Evolutionary conservation across 2,797 vertebrate species (phyloP).

Genomic region (Nannoperca australis): DNA sequence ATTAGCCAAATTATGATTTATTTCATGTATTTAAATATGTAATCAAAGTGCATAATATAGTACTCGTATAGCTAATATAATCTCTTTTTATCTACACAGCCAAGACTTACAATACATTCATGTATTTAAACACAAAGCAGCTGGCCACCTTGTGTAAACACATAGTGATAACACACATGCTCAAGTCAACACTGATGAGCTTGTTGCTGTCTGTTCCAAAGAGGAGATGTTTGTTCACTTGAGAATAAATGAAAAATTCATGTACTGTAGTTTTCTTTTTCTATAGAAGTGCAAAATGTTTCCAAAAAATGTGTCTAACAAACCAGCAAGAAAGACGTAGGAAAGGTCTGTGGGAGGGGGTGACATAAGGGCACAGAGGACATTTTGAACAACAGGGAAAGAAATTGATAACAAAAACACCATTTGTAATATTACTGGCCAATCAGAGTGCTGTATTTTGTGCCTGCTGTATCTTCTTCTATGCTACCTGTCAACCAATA

Average conservation of each 20-base stretch:
- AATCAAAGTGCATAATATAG: slow-evolving; percentile 61
- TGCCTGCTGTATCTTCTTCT: slow-evolving; percentile 80
- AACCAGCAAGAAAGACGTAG: slow-evolving; percentile 65
- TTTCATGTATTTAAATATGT: slow-evolving; percentile 72
- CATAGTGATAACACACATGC: slow-evolving; percentile 26
- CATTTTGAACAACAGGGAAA: slow-evolving; percentile 38
- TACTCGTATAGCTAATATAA: slow-evolving; percentile 54
- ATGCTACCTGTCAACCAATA: slow-evolving; percentile 81
- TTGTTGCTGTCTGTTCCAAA: slow-evolving; percentile 63
- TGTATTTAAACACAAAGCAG: slow-evolving; percentile 41
- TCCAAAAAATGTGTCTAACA: slow-evolving; percentile 57
- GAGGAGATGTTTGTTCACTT: slow-evolving; percentile 57
- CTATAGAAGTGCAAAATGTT: slow-evolving; percentile 60
- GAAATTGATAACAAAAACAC: slow-evolving; percentile 31
- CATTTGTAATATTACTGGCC: slow-evolving; percentile 73
- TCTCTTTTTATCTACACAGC: slow-evolving; percentile 70
- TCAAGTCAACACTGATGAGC: slow-evolving; percentile 28
- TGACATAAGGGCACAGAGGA: slow-evolving; percentile 37
- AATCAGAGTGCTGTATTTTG: slow-evolving; percentile 80
- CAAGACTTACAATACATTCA: slow-evolving; percentile 59
- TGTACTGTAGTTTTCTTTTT: slow-evolving; percentile 69
- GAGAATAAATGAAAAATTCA: slow-evolving; percentile 47
- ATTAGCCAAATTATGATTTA: slow-evolving; percentile 66
- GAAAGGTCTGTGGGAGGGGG: slow-evolving; percentile 31
- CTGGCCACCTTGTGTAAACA: slow-evolving; percentile 45